These are phyloP conservation scores for Tetramorium bicarinatum DNA, from an alignment of 2,888 invertebrate genomes.

Conservation along the genomic window DNA sequence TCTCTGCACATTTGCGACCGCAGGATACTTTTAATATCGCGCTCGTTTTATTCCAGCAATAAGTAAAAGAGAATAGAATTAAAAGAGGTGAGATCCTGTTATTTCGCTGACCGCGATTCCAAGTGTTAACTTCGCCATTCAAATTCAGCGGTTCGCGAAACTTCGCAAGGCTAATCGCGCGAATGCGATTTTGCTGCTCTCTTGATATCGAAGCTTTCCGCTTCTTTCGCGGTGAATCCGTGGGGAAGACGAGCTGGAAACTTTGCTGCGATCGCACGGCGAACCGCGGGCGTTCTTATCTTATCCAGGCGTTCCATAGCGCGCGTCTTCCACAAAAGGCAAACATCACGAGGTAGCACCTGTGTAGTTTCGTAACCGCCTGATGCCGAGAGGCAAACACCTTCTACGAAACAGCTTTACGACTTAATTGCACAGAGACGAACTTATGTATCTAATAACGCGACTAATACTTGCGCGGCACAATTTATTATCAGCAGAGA, in stretches of 20 bases:
- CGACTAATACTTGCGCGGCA: not conserved
- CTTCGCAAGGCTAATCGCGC: conserved; percentile 76
- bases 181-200: conserved; percentile 65
- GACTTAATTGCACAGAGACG: conserved; percentile 36
- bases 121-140: conserved; percentile 66
- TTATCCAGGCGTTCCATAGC: conserved; percentile 41
- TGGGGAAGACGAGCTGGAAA: conserved; percentile 30
- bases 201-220: conserved; percentile 54
- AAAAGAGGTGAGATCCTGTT: not conserved
- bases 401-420: conserved; percentile 27
- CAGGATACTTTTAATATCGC: not conserved
- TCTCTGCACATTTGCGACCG: not conserved
- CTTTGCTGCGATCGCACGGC: conserved; percentile 53
- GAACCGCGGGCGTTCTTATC: conserved; percentile 44
- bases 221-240: conserved; percentile 6
- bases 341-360: conserved; percentile 47
- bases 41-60: not conserved
- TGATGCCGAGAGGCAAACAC: conserved; percentile 37
- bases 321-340: conserved; percentile 45
- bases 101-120: not conserved
- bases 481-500: conserved; percentile 37
- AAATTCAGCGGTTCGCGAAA: conserved; percentile 73
- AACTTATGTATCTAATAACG: conserved; percentile 8
- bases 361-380: conserved; percentile 39
- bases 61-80: not conserved